Evolutionary conservation across 2,797 vertebrate species (phyloP).

Genomic region (Brachyrhaphis roseni): DNA sequence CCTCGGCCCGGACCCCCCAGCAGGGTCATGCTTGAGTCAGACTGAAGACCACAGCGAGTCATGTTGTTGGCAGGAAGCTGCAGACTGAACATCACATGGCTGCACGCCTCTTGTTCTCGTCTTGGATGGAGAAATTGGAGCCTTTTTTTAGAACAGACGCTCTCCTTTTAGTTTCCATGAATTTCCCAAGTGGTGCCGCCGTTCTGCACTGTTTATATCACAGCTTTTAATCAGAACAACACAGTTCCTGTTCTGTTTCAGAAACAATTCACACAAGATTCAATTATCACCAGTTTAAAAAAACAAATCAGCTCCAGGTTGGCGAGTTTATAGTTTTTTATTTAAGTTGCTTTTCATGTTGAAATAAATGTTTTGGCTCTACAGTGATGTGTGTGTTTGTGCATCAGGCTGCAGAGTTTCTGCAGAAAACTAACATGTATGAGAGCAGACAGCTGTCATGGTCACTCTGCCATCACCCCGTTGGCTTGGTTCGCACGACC

Average conservation of each 20-base stretch:
- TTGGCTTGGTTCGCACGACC: slow-evolving; percentile 27
- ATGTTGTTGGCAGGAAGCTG: slow-evolving; percentile 45
- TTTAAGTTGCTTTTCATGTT: neutral
- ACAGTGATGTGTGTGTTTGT: slow-evolving; percentile 13
- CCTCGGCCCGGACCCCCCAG: slow-evolving; percentile 14
- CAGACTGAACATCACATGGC: slow-evolving; percentile 33
- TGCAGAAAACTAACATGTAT: slow-evolving; percentile 38
- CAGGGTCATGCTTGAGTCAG: slow-evolving; percentile 51
- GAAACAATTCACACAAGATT: neutral
- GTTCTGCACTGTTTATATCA: slow-evolving; percentile 9
- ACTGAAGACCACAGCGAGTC: slow-evolving; percentile 44
- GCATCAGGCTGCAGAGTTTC: neutral
- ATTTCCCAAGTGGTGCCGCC: slow-evolving; percentile 2
- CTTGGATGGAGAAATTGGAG: slow-evolving; percentile 26
- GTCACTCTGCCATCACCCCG: slow-evolving; percentile 30
- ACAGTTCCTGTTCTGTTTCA: slow-evolving; percentile 7
- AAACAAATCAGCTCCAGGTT: neutral
- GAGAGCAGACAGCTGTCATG: slow-evolving; percentile 63
- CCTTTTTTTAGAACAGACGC: slow-evolving; percentile 28
- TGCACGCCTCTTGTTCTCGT: slow-evolving; percentile 30
- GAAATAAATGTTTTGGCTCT: too few species aligned
- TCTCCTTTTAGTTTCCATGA: slow-evolving; percentile 18
- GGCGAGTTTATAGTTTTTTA: neutral
- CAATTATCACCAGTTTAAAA: neutral
- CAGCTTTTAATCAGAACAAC: slow-evolving; percentile 5